These are phyloP conservation scores for Novumbra hubbsi DNA, from an alignment of 2,797 vertebrate species.

Conservation along the genomic window DNA sequence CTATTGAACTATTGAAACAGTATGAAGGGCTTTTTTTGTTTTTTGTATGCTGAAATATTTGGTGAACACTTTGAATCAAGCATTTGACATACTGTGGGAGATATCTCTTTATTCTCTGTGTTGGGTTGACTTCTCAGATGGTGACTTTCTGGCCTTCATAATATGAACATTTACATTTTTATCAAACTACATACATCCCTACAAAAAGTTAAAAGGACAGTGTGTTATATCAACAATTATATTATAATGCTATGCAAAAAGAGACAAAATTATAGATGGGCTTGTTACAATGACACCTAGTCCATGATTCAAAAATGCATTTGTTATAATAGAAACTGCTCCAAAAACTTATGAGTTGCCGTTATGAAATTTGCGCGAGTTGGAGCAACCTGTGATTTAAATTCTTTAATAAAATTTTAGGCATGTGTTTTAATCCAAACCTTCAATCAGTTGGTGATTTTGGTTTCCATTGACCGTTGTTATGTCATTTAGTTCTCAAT, in stretches of 20 bases:
- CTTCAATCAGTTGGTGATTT: too few species aligned
- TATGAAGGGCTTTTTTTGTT: background rate
- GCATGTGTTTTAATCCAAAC: too few species aligned
- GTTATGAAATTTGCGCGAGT: too few species aligned
- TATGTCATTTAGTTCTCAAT: too few species aligned
- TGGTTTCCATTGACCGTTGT: too few species aligned
- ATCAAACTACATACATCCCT: background rate
- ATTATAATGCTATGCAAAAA: too few species aligned
- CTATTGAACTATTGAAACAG: constrained; percentile 3
- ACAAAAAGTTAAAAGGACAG: background rate
- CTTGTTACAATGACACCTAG: background rate
- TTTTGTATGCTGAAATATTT: background rate
- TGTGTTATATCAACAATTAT: background rate
- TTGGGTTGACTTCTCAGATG: background rate
- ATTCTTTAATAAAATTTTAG: too few species aligned
- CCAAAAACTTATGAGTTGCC: too few species aligned
- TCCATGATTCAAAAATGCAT: background rate
- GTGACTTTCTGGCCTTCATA: background rate
- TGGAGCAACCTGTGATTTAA: too few species aligned
- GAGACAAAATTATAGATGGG: background rate
- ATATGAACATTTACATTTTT: background rate
- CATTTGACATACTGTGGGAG: background rate
- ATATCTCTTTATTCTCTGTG: background rate
- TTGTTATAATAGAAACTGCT: too few species aligned
- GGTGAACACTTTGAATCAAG: background rate